Evolutionary conservation across 1,140 invertebrate genomes (phyloP), one percentile per base, ranked within the genome.

Genomic region (Phenacoccus solenopsis): DNA sequence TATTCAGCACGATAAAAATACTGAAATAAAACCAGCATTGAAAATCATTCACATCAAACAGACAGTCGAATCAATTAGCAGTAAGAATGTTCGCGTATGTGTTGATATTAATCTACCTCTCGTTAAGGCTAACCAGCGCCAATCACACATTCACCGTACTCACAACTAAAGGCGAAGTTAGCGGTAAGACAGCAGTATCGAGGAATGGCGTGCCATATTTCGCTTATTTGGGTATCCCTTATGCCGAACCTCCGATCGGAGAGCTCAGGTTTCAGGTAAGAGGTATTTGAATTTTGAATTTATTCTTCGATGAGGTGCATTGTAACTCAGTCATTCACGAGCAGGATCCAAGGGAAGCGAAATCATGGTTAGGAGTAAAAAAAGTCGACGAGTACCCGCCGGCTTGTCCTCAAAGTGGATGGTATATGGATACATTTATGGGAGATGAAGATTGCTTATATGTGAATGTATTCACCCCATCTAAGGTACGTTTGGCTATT

Each of bases 141-240:
- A n/a, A n/a, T n/a, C n/a, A n/a, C n/a, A n/a, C n/a, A n/a, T n/a
- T n/a, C n/a, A n/a, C n/a, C n/a, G 30, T 72, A 4, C 35, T n/a
- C 2, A 72, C 38, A 10, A 16, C 30, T 0, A 49, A 69, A 82
- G 73, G 83, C 79, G 0, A 72, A 74, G 69, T 76, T 81, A 1
- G 77, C 78, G 69, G 83, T 80, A 21, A 71, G 67, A 1, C 70
- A 75, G 0, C 79, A 67, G 77, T 73, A 21, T 80, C 79, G 1
- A 78, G 79, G 2, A 73, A 75, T 0, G 82, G 81, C 0, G 78
- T 78, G 49, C 74, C 74, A 1, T 83, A 80, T 75, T 82, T 81
- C 75, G 82, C 82, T 32, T 89, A 88, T 77, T 80, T 82, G 38
- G 86, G 85, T 5, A 78, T 83, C 68, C 82, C 81, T 1, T 83